Base-by-base conservation (phyloP, 1,140 invertebrate species). In the Drosophila subobscura region DNA sequence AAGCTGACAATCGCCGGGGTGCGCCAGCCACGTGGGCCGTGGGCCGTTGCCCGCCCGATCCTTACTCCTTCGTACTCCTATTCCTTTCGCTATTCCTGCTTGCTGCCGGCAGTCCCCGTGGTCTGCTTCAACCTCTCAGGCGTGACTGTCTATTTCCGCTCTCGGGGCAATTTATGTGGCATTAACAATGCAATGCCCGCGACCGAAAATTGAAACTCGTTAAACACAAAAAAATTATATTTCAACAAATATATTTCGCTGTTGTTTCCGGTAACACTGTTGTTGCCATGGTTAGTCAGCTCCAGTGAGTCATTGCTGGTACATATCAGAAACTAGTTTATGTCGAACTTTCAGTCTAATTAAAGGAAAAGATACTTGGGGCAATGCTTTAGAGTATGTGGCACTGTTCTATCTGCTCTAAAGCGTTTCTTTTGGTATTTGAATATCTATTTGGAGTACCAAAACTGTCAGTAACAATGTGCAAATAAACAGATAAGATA, bases 131-230 rank as follows among this genome's bases (percentile, higher is more conserved):
- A 63, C 42, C 73, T 67, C 70, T 90, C 81, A 90, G 88, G 72
- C 86, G 86, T 90, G 86, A 90, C 86, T 73, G 81, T 56, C 75
- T 86, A 83, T 79, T 90, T 90, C 86, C 85, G 85, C 54, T 72
- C 47, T 20, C 50, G 20, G 59, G 51, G 41, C 74, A 78, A 78
- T 78, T 78, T 78, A 76, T 71, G 75, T 66, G 57, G 63, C 52
- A 73, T 77, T 81, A 77, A 65, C 71, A 84, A 78, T 61, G 42
- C 68, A 20, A 20, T 20, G 16, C 16, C 16, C 16, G 7, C 63
- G 47, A 55, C 61, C 41, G 10, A 37, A 66, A 80, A 63, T 77
- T 55, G 61, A 67, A 79, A 68, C 76, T 79, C 59, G 79, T 77
- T 68, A 67, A 56, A 61, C 29, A 57, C 60, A 41, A 25, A 52